Conservation (phyloP, 2,113 vertebrate genomes). For the Salvelinus namaycush region DNA sequence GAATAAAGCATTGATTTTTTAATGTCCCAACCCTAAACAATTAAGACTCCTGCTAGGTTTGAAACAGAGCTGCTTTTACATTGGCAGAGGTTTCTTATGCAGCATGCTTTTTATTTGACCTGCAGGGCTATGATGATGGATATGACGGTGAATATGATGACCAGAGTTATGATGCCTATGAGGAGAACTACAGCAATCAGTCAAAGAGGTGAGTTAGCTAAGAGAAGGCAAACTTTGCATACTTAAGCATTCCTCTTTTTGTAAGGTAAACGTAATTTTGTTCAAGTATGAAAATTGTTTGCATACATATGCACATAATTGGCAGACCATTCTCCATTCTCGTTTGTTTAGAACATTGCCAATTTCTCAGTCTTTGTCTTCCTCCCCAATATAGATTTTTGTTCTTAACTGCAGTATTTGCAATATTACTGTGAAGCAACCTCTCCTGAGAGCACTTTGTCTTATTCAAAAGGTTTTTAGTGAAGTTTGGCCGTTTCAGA, state of each 20-base stretch:
- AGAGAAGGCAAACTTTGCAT: background rate
- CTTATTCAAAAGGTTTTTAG: too few species aligned
- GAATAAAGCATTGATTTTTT: conserved; percentile 59
- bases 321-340: too few species aligned
- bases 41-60: conserved; percentile 24
- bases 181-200: conserved; percentile 86
- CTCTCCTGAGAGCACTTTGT: too few species aligned
- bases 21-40: conserved; percentile 41
- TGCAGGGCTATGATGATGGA: conserved; percentile 91
- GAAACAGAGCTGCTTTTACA: conserved; percentile 5
- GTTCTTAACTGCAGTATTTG: conserved; percentile 19
- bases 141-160: conserved; percentile 95
- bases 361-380: too few species aligned
- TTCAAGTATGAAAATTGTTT: background rate
- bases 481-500: too few species aligned
- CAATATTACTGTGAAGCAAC: too few species aligned
- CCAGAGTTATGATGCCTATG: conserved; percentile 88
- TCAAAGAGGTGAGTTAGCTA: conserved; percentile 85
- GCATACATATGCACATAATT: background rate
- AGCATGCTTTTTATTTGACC: conserved; percentile 34
- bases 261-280: background rate
- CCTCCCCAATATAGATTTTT: too few species aligned
- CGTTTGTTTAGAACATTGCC: too few species aligned
- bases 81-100: conserved; percentile 17
- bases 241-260: too few species aligned